Evolutionary conservation across 2,113 vertebrate species (phyloP).

Genomic region (Heterotis niloticus): DNA sequence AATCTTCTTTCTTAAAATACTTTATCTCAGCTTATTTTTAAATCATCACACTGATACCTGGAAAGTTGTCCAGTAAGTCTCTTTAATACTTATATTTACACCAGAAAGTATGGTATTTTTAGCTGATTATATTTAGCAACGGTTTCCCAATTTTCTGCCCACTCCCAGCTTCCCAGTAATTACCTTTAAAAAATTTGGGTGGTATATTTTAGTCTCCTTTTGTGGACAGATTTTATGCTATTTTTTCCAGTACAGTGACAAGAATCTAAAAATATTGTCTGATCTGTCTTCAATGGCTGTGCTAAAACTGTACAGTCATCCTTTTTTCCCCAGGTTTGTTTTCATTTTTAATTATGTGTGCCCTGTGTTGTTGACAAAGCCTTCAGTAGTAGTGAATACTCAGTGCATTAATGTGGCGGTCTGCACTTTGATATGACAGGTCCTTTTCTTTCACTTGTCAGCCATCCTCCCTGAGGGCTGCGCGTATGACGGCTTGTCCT

Average conservation of each 20-base stretch:
- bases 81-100: background rate
- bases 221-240: background rate
- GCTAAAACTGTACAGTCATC: slow-evolving; percentile 9
- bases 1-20: too few relatives aligned
- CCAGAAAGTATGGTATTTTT: slow-evolving; percentile 22
- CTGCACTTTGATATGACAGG: slow-evolving; percentile 28
- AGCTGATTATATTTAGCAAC: slow-evolving; percentile 11
- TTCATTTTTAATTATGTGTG: background rate
- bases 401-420: slow-evolving; percentile 12
- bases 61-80: too few relatives aligned
- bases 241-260: slow-evolving; percentile 1
- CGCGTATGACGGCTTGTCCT: slow-evolving; percentile 25
- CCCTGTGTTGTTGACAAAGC: background rate
- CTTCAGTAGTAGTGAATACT: slow-evolving; percentile 5
- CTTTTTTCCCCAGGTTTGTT: background rate
- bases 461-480: slow-evolving; percentile 25
- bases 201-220: slow-evolving; percentile 11
- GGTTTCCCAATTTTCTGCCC: background rate
- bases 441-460: slow-evolving; percentile 31
- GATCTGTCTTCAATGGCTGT: slow-evolving; percentile 17
- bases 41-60: too few relatives aligned
- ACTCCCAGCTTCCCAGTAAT: slow-evolving; percentile 15
- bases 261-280: slow-evolving; percentile 14
- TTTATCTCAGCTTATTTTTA: too few relatives aligned
- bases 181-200: slow-evolving; percentile 10